Base-by-base conservation (phyloP, 1,140 invertebrate species). In the Micrasema minimum region DNA sequence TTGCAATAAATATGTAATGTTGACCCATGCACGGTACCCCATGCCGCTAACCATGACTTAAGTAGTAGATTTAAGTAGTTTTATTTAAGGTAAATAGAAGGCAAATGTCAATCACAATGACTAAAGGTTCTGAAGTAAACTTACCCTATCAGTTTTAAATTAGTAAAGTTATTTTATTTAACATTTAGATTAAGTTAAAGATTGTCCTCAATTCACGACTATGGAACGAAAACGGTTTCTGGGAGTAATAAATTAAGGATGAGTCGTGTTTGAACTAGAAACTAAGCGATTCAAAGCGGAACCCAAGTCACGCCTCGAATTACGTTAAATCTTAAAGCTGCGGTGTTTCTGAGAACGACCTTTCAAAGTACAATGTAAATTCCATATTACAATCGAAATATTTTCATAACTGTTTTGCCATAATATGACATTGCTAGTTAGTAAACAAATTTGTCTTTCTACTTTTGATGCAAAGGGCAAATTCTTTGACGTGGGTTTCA, bases 221-320 rank as follows among this genome's bases (percentile, higher is more conserved):
- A 16, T 18, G 10, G 22, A 1, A 35, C 35, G 7, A 23, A 16
- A 51, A 37, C 20, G 16, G 50, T 20, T 14, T 35, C 46, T 9
- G 31, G 16, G 64, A 20, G 14, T 31, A 18, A 51, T 51, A 35
- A 66, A 38, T 37, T 18, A 50, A 38, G 35, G 53, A 67, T 35
- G 23, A 18, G 37, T 45, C 50, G 59, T 64, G 59, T 64, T 23
- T 46, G 38, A 45, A 64, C 41, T 23, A 35, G 26, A 61, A 59
- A 35, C 46, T 66, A 9, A 43, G 61, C 64, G 66, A 69, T 66
- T 66, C 64, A 69, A 73, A 73, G 62, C 50, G 59, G 66, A 73
- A 69, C 48, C 66, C 14, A 4, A 65, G 72, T 73, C 72, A 73
- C 72, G 72, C 41, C 48, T 53, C 3, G 35, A 41, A 59, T 59